phyloP scores from a whole-genome alignment of 2,888 invertebrate species.

The Leptinotarsa juncta region DNA sequence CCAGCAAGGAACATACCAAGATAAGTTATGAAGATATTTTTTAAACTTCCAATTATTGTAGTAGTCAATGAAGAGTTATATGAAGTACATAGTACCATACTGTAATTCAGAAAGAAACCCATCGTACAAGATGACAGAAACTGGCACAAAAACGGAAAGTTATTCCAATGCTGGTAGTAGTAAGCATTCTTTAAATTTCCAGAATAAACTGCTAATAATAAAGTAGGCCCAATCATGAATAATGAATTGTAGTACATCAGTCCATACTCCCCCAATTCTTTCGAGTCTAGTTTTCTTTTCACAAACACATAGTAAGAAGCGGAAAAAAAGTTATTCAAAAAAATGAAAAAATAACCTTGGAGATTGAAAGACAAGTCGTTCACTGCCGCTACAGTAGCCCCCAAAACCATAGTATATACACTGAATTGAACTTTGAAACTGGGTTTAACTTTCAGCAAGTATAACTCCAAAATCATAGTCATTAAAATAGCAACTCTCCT shows the following conservation, averaged over 20 bases:
- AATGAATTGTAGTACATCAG: constrained; percentile 92
- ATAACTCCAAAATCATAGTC: constrained; percentile 95
- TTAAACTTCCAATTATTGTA: constrained; percentile 97
- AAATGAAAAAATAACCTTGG: constrained; percentile 89
- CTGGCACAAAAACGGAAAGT: constrained; percentile 80
- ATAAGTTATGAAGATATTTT: constrained; percentile 97
- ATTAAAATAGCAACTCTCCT: constrained; percentile 96
- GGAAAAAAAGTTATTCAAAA: constrained; percentile 93
- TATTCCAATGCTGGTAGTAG: constrained; percentile 79
- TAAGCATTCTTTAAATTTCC: constrained; percentile 80
- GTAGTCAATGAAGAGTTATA: constrained; percentile 99
- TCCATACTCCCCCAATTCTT: constrained; percentile 92
- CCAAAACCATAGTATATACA: constrained; percentile 95
- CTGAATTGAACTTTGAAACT: constrained; percentile 87
- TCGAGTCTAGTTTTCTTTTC: constrained; percentile 95
- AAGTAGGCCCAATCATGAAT: constrained; percentile 86
- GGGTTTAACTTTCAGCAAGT: constrained; percentile 82
- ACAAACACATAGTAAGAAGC: constrained; percentile 98
- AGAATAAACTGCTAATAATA: constrained; percentile 77
- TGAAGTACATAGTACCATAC: constrained; percentile 94
- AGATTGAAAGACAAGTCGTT: constrained; percentile 95
- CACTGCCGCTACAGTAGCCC: constrained; percentile 91
- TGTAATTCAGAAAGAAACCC: constrained; percentile 96
- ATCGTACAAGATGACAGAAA: constrained; percentile 93
- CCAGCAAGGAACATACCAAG: constrained; percentile 98